Conservation (phyloP, 2,113 vertebrate species). For the Tachysurus vachellii region DNA sequence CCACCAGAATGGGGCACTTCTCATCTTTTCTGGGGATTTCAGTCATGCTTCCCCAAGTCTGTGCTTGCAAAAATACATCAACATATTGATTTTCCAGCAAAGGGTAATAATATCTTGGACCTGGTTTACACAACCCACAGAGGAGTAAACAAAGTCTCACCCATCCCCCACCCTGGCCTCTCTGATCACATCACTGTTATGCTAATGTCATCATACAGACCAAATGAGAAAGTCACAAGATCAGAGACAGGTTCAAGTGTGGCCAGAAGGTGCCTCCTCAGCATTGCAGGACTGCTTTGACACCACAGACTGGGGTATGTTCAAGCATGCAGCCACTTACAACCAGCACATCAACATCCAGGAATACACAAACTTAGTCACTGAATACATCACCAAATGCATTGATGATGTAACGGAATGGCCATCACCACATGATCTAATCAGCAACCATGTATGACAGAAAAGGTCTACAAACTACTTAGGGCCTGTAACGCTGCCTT, state of each 20-base stretch:
- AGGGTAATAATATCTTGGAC: background rate
- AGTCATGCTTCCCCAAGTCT: background rate
- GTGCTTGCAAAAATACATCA: background rate
- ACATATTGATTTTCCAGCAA: background rate
- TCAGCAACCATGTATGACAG: background rate
- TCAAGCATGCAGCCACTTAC: background rate
- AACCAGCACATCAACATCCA: background rate
- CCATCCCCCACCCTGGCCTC: background rate
- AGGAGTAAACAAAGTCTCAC: background rate
- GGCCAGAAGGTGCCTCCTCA: background rate
- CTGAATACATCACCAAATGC: background rate
- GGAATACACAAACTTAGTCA: background rate
- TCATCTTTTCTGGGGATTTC: background rate
- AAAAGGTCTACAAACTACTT: background rate
- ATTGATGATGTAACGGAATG: no score
- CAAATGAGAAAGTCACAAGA: background rate
- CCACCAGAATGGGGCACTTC: conserved; percentile 36
- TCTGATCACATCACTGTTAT: background rate
- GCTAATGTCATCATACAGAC: background rate
- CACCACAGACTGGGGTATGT: background rate
- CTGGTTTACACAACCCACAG: background rate
- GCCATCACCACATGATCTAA: background rate
- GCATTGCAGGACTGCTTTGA: background rate
- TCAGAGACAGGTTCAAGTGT: background rate
- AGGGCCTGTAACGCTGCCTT: background rate